Evolutionary conservation across 2,797 vertebrate genomes (phyloP), one percentile per base, ranked within the genome.

Genomic region (Malacoraja senta): DNA sequence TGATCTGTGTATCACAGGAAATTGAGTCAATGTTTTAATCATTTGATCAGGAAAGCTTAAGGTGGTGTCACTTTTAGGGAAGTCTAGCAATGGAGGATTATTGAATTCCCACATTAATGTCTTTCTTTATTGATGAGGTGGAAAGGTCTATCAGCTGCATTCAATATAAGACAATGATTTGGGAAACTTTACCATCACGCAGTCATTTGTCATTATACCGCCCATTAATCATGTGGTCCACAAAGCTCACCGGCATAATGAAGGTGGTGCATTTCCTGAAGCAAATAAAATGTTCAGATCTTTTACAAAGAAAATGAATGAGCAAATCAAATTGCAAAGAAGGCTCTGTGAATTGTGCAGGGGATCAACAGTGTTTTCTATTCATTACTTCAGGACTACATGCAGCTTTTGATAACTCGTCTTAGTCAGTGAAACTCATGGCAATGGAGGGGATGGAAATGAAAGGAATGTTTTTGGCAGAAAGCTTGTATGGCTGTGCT

Each of bases 81-180:
- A 94, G 93, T 93, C 93, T 94, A 93, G 94, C 94, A 95, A 94
- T 93, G 94, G 93, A 93, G 2, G 94, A 94, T 95, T 95, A 94
- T 94, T 95, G 94, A 93, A 91, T 77, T 94, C 93, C 93, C 95
- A 94, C 95, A 74, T 76, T 95, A 94, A 94, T 15, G 93, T 86
- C 94, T 95, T 94, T 94, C 93, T 95, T 95, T 95, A 94, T 94
- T 95, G 96, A 95, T 91, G 0, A 79, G 93, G 93, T 95, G 94
- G 95, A 95, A 95, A 95, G 94, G 95, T 95, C 95, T 94, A 94
- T 96, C 94, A 92, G 94, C 95, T 96, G 95, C 95, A 93, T 96
- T 95, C 94, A 94, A 95, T 96, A 94, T 95, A 95, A 94, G 86
- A 93, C 61, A 93, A 90, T 53, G 93, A 68, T 93, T 8, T 93